Conservation (phyloP, 2,888 invertebrate species). For the Homarus gammarus region DNA sequence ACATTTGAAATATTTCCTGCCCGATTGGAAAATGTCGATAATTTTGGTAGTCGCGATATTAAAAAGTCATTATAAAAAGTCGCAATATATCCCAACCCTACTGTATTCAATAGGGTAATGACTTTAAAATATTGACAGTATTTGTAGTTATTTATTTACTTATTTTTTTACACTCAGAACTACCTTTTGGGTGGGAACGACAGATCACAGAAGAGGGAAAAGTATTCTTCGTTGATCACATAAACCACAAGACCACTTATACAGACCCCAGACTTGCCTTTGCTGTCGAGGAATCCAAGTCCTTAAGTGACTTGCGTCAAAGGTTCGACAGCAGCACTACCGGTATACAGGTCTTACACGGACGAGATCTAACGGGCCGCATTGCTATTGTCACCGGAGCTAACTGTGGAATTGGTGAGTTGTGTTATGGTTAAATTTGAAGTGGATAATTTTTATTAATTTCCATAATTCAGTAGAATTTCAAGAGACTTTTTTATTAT, state of each 20-base stretch:
- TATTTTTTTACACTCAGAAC: conserved; percentile 42
- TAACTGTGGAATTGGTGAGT: conserved; percentile 91
- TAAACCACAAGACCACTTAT: conserved; percentile 89
- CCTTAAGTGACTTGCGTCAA: conserved; percentile 87
- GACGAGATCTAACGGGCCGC: conserved; percentile 91
- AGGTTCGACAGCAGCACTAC: conserved; percentile 92
- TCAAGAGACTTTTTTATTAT: no score
- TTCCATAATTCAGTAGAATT: no score
- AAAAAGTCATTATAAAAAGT: no score
- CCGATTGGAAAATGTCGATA: no score
- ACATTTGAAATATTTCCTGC: no score
- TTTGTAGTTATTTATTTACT: neutral
- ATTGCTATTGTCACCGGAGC: conserved; percentile 93
- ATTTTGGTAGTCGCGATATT: no score
- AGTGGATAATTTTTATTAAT: neutral
- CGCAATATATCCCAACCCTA: no score
- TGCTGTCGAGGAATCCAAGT: conserved; percentile 89
- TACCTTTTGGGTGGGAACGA: conserved; percentile 89
- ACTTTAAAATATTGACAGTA: no score
- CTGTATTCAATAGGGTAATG: no score
- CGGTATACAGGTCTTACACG: conserved; percentile 88
- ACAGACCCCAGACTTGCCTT: conserved; percentile 96
- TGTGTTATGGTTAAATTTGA: neutral
- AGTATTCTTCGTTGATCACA: conserved; percentile 87
- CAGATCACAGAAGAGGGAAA: conserved; percentile 87